Evolutionary conservation across 2,888 invertebrate genomes (phyloP).

Genomic region (Hypsopygia costalis): DNA sequence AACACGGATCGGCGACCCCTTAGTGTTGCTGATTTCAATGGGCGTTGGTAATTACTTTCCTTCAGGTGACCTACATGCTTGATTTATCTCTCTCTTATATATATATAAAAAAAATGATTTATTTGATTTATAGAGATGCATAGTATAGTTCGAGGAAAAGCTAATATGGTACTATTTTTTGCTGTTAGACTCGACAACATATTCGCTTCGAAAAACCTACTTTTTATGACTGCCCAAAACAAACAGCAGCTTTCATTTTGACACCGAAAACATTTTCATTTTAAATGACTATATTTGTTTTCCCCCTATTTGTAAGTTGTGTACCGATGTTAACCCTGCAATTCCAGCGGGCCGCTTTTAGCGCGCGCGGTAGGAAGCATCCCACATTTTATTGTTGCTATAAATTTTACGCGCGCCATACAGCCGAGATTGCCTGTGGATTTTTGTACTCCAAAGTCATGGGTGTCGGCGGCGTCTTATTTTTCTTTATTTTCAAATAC

Average conservation of each 20-base stretch:
- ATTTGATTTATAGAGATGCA: no score
- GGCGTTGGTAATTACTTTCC: no score
- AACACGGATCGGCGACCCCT: no score
- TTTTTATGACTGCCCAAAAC: not conserved
- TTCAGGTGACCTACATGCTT: no score
- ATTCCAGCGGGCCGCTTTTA: constrained; percentile 48
- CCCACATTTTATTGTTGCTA: constrained; percentile 74
- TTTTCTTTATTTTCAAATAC: constrained; percentile 27
- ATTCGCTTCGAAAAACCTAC: not conserved
- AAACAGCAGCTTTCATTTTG: not conserved
- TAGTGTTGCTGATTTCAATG: no score
- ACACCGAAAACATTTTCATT: not conserved
- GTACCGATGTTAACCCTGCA: constrained; percentile 30
- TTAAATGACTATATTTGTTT: constrained; percentile 14
- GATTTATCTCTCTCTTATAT: no score
- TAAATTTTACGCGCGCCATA: constrained; percentile 69
- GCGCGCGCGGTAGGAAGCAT: constrained; percentile 50
- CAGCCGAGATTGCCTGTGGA: constrained; percentile 68
- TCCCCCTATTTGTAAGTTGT: constrained; percentile 11
- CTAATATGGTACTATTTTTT: no score
- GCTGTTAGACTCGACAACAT: not conserved
- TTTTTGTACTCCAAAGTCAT: constrained; percentile 49
- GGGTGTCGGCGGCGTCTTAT: constrained; percentile 32
- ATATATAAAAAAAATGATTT: no score
- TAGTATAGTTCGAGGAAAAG: no score